These are phyloP conservation scores for Halcyon badia DNA, from an alignment of 2,797 vertebrate species.

Conservation along the genomic window DNA sequence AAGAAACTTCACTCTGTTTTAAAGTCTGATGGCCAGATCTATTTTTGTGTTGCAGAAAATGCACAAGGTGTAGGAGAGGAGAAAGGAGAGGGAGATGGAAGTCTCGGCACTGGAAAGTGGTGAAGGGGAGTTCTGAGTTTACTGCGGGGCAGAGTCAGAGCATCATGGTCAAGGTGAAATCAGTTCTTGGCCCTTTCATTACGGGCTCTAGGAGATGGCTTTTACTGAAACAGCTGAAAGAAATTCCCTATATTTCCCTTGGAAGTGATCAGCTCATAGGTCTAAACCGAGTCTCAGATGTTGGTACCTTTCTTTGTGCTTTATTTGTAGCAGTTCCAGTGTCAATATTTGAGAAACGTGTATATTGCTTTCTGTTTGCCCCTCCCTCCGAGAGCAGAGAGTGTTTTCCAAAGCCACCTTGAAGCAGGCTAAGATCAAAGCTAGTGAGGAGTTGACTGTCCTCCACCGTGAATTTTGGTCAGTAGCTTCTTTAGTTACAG, in stretches of 20 bases:
- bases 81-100: not conserved
- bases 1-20: not conserved
- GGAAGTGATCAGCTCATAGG: not conserved
- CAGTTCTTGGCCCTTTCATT: not conserved
- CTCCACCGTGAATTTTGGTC: not conserved
- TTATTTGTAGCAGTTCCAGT: not conserved
- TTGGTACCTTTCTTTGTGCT: not conserved
- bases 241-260: not conserved
- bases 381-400: conserved; percentile 74
- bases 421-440: conserved; percentile 72
- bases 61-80: not conserved
- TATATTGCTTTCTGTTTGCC: not conserved
- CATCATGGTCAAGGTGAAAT: not conserved
- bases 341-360: rapidly evolving
- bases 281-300: not conserved
- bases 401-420: conserved; percentile 85
- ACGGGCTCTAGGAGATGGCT: not conserved
- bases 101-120: not conserved
- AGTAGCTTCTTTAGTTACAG: not conserved
- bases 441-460: not conserved
- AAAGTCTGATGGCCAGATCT: not conserved
- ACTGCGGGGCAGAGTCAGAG: not conserved
- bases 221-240: not conserved
- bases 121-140: not conserved
- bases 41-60: not conserved